These are phyloP conservation scores for Ispidina picta DNA, from an alignment of 2,797 vertebrate genomes.

Conservation along the genomic window DNA sequence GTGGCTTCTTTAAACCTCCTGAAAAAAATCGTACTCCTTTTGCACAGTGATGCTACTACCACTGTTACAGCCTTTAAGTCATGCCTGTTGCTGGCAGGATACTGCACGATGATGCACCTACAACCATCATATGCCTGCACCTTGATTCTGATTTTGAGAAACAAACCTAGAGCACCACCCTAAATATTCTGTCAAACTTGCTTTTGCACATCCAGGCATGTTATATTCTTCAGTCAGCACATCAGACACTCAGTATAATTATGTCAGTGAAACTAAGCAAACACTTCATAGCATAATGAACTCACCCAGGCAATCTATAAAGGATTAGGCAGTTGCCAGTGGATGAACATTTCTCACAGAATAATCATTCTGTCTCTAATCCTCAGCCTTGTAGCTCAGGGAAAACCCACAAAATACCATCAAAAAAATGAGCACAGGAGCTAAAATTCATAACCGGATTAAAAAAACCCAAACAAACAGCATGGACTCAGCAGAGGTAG, in stretches of 20 bases:
- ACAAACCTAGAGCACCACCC: neutral
- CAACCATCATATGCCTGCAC: accelerated
- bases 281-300: constrained; percentile 37
- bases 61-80: accelerated
- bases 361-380: constrained; percentile 15
- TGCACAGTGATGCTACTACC: neutral
- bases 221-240: neutral
- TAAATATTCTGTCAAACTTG: neutral
- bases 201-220: neutral
- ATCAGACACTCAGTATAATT: neutral
- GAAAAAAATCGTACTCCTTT: neutral
- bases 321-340: neutral
- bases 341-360: constrained; percentile 12
- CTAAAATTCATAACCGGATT: neutral
- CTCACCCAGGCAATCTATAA: constrained; percentile 19
- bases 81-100: accelerated
- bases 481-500: neutral
- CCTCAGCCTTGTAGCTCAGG: neutral
- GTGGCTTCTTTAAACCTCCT: neutral
- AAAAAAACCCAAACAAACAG: neutral
- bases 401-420: neutral
- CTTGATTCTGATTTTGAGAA: neutral
- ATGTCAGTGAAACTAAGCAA: constrained; percentile 25
- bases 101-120: neutral
- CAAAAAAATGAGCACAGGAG: neutral